Evolutionary conservation across 23 tunicate species (phyloP), one percentile per base, ranked within the genome.

Genomic region (Styela clava): DNA sequence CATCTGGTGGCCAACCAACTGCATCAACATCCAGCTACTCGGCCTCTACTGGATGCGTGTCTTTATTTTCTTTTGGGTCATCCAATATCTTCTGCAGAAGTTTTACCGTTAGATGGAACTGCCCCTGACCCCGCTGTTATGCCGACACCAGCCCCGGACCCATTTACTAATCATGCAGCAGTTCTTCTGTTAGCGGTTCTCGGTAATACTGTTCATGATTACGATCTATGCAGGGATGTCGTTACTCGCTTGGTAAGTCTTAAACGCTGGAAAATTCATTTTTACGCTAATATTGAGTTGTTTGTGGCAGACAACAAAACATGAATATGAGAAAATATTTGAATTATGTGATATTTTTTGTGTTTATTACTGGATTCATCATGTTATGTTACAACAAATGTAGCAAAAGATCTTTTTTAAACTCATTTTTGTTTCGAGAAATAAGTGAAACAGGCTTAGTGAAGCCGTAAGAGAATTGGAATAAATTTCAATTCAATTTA

Each of bases 1-100:
- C 91, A 86, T 30, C 74, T 95, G 35, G 77, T 95, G 19, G 99
- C 97, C 63, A 95, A 95, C 68, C 99, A 95, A 61, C 86, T 95
- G 27, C 95, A 95, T 73, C 96, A 95, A 82, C 92, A 90, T 63
- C 64, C 67, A 7, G 77, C 99, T 52, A 79, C 92, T 7, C 63
- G 73, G 7, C 24, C 69, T 16, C 56, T 95, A 29, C 87, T 91
- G 25, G 99, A 95, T 52, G 84, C 96, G 1, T 92, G 97, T 69
- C 56, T 95, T 71, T 90, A 84, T 61, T 76, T 95, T 25, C 76
- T 95, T 16, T 79, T 86, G 29, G 91, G 99, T 24, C 86, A 87
- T 35, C 79, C 89, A n/a, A 72, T 83, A 61, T 64, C 78, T 35
- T 34, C 86, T 24, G 78, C 69, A 34, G 90, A 94, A 62, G 84